These are phyloP conservation scores for Etheostoma spectabile DNA, from an alignment of 2,113 vertebrate species.

Conservation along the genomic window DNA sequence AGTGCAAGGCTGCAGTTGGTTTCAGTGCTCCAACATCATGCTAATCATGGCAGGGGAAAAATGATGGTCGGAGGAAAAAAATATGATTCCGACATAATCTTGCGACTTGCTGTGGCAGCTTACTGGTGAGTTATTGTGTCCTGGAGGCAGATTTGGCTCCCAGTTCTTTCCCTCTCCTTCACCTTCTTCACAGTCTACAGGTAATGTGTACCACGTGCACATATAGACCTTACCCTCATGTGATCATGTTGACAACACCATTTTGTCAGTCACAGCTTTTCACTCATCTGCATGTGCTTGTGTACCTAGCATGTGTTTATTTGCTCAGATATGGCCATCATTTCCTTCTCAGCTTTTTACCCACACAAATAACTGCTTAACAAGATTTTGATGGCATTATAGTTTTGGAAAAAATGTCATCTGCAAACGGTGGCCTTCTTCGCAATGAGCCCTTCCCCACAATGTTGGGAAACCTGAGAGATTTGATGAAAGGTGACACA, in stretches of 20 bases:
- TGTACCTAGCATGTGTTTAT: background rate
- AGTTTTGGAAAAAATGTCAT: conserved; percentile 34
- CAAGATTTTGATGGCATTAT: conserved; percentile 2
- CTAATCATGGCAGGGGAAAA: conserved; percentile 79
- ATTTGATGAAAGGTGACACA: conserved; percentile 24
- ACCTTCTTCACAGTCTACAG: conserved; percentile 70
- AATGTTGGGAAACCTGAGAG: background rate
- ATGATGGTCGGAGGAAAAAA: conserved; percentile 59
- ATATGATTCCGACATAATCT: conserved; percentile 81
- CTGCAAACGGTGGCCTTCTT: conserved; percentile 17
- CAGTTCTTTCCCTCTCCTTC: conserved; percentile 59
- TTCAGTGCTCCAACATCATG: conserved; percentile 74
- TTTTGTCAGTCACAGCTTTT: conserved; percentile 24
- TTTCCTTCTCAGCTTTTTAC: background rate
- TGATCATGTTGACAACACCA: conserved; percentile 12
- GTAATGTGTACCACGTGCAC: conserved; percentile 10
- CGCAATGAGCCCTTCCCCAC: background rate
- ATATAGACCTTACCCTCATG: background rate
- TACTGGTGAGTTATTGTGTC: conserved; percentile 78
- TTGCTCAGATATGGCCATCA: background rate
- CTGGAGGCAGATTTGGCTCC: conserved; percentile 71
- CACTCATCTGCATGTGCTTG: background rate
- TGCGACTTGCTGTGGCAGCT: conserved; percentile 68
- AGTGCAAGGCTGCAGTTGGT: conserved; percentile 70
- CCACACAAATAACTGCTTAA: conserved; percentile 2